phyloP scores from a whole-genome alignment of 2,797 vertebrate genomes.

The Distichodus sexfasciatus region DNA sequence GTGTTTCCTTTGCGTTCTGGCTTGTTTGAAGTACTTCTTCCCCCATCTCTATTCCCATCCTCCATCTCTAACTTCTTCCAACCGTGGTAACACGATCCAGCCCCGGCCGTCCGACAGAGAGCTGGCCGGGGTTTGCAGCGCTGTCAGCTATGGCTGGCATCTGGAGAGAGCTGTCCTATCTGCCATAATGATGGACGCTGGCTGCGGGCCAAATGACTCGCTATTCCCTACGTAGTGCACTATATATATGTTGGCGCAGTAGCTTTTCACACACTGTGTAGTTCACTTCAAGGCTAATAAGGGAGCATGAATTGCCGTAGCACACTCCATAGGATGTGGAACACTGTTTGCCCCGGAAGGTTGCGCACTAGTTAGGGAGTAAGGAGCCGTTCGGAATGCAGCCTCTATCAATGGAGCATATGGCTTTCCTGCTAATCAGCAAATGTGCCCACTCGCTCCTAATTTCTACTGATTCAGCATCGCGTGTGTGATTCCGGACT shows the following conservation, averaged over 20 bases:
- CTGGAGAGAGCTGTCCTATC: slow-evolving; percentile 3
- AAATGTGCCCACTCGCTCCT: slow-evolving; percentile 25
- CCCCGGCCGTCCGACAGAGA: slow-evolving; percentile 39
- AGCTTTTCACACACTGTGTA: no score
- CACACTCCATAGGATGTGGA: no score
- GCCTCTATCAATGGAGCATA: slow-evolving; percentile 52
- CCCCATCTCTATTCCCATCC: neutral
- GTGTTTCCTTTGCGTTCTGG: slow-evolving; percentile 24
- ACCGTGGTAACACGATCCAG: slow-evolving; percentile 39
- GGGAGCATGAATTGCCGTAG: no score
- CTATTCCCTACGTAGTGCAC: no score
- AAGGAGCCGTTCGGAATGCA: no score
- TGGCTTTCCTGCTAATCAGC: slow-evolving; percentile 55
- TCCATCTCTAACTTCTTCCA: neutral
- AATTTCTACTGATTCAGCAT: slow-evolving; percentile 45
- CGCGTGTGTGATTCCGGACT: slow-evolving; percentile 28
- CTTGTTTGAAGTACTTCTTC: slow-evolving; percentile 8
- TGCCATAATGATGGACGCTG: no score
- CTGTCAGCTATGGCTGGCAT: slow-evolving; percentile 7
- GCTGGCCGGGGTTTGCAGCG: slow-evolving; percentile 23
- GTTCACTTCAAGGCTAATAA: no score
- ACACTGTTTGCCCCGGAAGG: no score
- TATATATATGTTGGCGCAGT: no score
- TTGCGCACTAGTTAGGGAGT: no score
- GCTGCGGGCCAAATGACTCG: no score